These are phyloP conservation scores for Myiotriccus ornatus DNA, from an alignment of 2,797 vertebrate genomes.

Conservation along the genomic window DNA sequence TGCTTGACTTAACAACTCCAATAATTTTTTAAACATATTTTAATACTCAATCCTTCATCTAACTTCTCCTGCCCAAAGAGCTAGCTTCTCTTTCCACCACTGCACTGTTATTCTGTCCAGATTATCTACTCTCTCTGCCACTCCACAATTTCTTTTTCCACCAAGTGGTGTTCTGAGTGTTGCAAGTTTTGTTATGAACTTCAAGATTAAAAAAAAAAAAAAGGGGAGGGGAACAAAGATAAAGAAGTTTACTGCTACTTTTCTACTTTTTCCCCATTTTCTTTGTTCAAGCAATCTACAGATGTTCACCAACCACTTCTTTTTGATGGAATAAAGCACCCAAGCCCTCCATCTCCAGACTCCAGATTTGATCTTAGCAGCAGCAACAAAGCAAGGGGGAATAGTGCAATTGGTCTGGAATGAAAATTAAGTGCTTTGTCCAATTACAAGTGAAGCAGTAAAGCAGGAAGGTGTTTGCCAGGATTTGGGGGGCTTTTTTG, in stretches of 20 bases:
- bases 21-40: not conserved
- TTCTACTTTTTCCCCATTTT: not conserved
- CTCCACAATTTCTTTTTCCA: not conserved
- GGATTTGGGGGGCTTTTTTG: not conserved
- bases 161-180: not conserved
- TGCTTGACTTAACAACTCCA: not conserved
- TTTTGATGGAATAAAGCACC: not conserved
- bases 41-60: not conserved
- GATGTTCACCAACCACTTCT: not conserved
- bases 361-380: not conserved
- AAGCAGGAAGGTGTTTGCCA: conserved; percentile 34
- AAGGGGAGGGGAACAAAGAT: not conserved
- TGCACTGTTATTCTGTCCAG: not conserved
- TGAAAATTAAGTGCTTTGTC: conserved; percentile 8
- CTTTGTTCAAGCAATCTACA: not conserved
- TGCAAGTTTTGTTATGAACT: not conserved
- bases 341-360: not conserved
- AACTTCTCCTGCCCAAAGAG: not conserved
- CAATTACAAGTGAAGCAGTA: conserved; percentile 27
- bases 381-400: not conserved
- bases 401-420: not conserved
- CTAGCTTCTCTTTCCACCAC: not conserved
- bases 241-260: not conserved
- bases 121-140: not conserved
- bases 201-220: not conserved